Conservation (phyloP, 2,113 vertebrate species). For the Pogonocichla stellata region DNA sequence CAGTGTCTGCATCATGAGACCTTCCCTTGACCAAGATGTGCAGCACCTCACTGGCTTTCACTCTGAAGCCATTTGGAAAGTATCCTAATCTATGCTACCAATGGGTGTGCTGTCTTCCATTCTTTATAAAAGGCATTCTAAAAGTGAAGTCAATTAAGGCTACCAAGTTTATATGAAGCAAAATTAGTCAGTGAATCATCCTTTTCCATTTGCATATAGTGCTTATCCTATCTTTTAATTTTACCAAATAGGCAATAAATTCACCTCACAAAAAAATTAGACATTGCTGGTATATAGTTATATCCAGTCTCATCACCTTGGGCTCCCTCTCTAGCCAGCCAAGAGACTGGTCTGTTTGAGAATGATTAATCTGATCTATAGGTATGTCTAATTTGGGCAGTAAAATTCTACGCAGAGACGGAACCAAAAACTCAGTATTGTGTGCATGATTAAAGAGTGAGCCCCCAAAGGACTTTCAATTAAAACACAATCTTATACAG, state of each 20-base stretch:
- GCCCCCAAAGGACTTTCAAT: neutral
- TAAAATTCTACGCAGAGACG: neutral
- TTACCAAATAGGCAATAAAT: neutral
- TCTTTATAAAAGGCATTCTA: neutral
- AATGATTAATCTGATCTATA: neutral
- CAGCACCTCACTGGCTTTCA: neutral
- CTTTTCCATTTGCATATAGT: neutral
- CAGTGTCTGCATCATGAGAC: neutral
- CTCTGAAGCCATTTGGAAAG: neutral
- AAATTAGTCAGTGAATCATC: constrained; percentile 22
- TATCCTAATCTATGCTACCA: neutral
- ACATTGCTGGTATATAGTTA: neutral
- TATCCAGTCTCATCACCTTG: neutral
- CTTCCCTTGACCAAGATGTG: neutral
- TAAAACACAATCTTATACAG: neutral
- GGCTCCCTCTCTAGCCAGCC: neutral
- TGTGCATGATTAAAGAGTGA: neutral
- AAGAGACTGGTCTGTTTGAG: neutral
- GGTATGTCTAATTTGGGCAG: neutral
- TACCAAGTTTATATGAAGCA: neutral
- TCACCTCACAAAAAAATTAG: neutral
- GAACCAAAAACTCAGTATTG: neutral
- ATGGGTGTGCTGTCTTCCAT: neutral
- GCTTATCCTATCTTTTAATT: neutral
- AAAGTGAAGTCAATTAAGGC: constrained; percentile 34